phyloP scores from a whole-genome alignment of 2,797 vertebrate species.

The Distichodus sexfasciatus region DNA sequence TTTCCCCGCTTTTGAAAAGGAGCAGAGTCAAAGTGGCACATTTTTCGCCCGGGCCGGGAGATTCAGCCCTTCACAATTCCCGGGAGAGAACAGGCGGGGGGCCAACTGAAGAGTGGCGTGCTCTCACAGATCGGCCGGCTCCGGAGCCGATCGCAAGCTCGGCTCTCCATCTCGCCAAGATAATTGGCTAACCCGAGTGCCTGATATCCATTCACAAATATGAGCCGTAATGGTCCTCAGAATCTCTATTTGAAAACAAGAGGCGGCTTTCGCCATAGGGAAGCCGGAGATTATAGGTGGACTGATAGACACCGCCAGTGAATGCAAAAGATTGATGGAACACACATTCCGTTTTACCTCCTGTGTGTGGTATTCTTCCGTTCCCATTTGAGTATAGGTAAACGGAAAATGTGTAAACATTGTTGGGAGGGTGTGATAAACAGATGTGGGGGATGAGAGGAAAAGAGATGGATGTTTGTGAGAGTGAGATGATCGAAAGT shows the following conservation, averaged over 20 bases:
- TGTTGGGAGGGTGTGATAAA: constrained; percentile 47
- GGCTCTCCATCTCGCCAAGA: constrained; percentile 38
- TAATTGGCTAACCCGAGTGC: constrained; percentile 51
- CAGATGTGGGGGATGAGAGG: constrained; percentile 49
- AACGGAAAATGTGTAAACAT: constrained; percentile 48
- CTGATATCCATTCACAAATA: constrained; percentile 36
- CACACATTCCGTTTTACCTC: constrained; percentile 36
- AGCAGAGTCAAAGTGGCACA: constrained; percentile 57
- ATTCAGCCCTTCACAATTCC: constrained; percentile 54
- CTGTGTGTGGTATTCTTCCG: constrained; percentile 42
- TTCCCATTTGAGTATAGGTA: constrained; percentile 51
- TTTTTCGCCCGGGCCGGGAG: constrained; percentile 58
- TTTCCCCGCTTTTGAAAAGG: constrained; percentile 57
- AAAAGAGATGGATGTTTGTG: constrained; percentile 71
- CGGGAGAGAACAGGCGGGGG: constrained; percentile 22
- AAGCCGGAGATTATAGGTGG: constrained; percentile 23
- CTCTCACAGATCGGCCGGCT: constrained; percentile 38
- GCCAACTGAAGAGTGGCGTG: constrained; percentile 34
- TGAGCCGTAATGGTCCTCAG: constrained; percentile 46
- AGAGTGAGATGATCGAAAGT: constrained; percentile 56
- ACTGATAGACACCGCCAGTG: constrained; percentile 16
- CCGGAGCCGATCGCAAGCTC: constrained; percentile 43
- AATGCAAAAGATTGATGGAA: too few species aligned
- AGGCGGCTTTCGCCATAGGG: constrained; percentile 34
- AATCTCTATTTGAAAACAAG: constrained; percentile 49